Evolutionary conservation across 2,113 vertebrate species (phyloP).

Genomic region (Prionailurus viverrinus): DNA sequence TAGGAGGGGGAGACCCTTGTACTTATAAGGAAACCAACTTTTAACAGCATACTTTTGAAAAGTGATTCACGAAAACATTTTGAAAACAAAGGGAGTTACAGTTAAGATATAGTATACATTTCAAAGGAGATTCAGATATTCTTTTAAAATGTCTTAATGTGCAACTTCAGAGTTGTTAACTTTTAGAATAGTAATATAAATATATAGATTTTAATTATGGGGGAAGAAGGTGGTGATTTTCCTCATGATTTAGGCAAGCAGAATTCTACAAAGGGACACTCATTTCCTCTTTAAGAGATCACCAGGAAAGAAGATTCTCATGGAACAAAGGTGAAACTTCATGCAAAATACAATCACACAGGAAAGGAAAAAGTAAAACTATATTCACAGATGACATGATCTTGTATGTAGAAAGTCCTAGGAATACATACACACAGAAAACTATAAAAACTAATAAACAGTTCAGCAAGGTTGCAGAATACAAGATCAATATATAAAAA

Average conservation of each 20-base stretch:
- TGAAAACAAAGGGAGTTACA: background rate
- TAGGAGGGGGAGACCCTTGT: background rate
- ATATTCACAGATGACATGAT: background rate
- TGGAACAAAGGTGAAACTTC: background rate
- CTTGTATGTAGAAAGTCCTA: background rate
- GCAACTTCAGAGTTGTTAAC: background rate
- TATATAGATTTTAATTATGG: background rate
- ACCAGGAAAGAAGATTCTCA: background rate
- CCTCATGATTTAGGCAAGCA: background rate
- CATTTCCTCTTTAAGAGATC: background rate
- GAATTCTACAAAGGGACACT: slow-evolving; percentile 15
- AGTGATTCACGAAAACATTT: background rate
- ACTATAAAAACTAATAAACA: background rate
- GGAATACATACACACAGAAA: background rate
- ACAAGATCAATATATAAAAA: background rate
- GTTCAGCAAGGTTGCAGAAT: background rate
- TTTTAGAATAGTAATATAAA: background rate
- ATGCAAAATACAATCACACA: background rate
- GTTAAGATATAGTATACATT: background rate
- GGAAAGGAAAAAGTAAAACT: background rate
- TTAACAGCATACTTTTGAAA: background rate
- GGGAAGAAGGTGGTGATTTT: background rate
- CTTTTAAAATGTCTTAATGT: slow-evolving; percentile 2
- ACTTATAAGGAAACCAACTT: background rate
- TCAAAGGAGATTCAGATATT: background rate